Conservation (phyloP, 2,113 vertebrate species). For the Phrynosoma blainvillii region DNA sequence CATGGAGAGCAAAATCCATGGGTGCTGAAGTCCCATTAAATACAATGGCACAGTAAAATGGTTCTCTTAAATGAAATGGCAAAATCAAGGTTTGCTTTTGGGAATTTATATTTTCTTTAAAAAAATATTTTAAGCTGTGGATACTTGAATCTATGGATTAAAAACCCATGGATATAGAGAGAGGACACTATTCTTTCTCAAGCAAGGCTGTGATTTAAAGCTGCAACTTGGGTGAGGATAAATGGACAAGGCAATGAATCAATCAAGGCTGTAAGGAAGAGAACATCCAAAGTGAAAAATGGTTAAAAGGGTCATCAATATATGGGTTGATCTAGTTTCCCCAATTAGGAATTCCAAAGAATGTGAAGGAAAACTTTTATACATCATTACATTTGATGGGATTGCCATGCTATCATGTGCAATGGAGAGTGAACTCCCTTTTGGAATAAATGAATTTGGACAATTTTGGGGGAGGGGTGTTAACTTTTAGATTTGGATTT, state of each 20-base stretch:
- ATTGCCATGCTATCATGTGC: not conserved
- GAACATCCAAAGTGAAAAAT: constrained; percentile 1
- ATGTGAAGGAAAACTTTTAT: constrained; percentile 6
- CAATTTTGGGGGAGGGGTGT: too few species aligned
- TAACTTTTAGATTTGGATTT: too few species aligned
- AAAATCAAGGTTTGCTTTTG: too few species aligned
- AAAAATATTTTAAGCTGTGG: too few species aligned
- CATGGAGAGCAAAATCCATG: too few species aligned
- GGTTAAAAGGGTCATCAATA: constrained; percentile 32
- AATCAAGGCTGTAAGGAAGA: not conserved
- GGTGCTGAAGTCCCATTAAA: too few species aligned
- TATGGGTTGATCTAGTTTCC: constrained; percentile 9
- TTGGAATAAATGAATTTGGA: not conserved
- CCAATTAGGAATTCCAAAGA: constrained; percentile 41
- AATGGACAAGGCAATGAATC: constrained; percentile 15
- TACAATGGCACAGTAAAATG: too few species aligned
- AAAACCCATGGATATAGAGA: too few species aligned
- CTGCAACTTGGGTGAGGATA: not conserved
- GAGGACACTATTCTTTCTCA: not conserved
- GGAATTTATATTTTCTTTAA: too few species aligned
- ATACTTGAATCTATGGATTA: too few species aligned
- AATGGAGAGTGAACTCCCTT: too few species aligned
- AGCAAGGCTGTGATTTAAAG: constrained; percentile 40
- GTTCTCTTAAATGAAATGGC: too few species aligned
- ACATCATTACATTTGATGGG: not conserved